These are phyloP conservation scores for Colius striatus DNA, from an alignment of 2,113 vertebrate species.

Conservation along the genomic window DNA sequence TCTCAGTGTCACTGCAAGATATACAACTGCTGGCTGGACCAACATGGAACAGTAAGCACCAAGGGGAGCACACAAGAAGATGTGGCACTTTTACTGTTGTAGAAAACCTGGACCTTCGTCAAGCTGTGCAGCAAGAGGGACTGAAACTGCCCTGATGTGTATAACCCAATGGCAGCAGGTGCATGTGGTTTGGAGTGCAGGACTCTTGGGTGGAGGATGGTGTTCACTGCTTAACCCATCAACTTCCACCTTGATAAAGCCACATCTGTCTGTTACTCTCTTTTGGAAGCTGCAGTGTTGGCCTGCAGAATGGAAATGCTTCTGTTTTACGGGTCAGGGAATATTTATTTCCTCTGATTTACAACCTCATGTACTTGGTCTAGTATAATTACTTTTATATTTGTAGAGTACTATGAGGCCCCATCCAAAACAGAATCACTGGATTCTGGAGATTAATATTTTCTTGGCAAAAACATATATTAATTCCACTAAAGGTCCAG, in stretches of 20 bases:
- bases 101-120: neutral
- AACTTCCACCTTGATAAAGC: neutral
- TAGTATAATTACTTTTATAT: neutral
- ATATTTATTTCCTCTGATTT: neutral
- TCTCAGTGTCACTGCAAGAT: neutral
- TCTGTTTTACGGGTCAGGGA: neutral
- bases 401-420: neutral
- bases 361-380: neutral
- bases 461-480: neutral
- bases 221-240: neutral
- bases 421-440: neutral
- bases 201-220: neutral
- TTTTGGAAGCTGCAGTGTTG: neutral
- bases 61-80: accelerated
- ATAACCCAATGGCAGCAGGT: neutral
- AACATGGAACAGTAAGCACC: accelerated
- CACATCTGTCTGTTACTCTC: neutral
- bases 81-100: neutral
- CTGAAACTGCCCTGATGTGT: neutral
- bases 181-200: accelerated
- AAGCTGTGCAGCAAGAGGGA: neutral
- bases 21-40: neutral
- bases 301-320: neutral
- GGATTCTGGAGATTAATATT: neutral
- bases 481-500: neutral